Evolutionary conservation across 2,888 invertebrate species (phyloP).

Genomic region (Lycocerus yunnanus): DNA sequence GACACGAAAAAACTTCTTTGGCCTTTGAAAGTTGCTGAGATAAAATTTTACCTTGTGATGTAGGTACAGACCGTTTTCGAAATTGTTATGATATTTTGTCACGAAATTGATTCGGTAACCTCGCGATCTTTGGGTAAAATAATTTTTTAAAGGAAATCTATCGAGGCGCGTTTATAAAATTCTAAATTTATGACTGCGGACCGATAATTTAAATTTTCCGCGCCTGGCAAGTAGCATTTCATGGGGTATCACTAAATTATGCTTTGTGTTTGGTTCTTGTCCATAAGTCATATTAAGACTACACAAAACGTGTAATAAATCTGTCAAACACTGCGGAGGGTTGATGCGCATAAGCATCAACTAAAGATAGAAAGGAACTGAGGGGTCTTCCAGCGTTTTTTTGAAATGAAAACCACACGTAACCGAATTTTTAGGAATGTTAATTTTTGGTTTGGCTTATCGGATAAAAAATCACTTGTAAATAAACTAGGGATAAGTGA

Average conservation of each 20-base stretch:
- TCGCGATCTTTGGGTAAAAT: slow-evolving; percentile 31
- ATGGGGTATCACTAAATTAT: slow-evolving; percentile 33
- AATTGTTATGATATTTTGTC: slow-evolving; percentile 29
- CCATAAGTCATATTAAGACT: slow-evolving; percentile 60
- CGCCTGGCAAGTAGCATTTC: slow-evolving; percentile 28
- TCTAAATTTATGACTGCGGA: slow-evolving; percentile 27
- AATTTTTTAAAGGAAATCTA: slow-evolving; percentile 26
- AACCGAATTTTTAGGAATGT: background rate
- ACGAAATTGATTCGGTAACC: slow-evolving; percentile 39
- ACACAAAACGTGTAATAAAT: slow-evolving; percentile 58
- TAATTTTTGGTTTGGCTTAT: background rate
- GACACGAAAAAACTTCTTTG: slow-evolving; percentile 27
- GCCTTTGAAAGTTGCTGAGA: slow-evolving; percentile 2
- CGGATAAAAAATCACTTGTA: background rate
- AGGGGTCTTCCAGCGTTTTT: background rate
- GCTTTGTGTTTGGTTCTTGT: slow-evolving; percentile 51
- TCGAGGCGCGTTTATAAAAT: slow-evolving; percentile 37
- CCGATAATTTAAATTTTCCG: slow-evolving; percentile 33
- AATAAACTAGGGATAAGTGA: background rate
- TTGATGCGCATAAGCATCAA: slow-evolving; percentile 35
- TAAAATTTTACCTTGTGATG: background rate
- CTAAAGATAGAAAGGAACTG: slow-evolving; percentile 20
- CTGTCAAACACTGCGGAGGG: slow-evolving; percentile 56
- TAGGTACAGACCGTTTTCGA: slow-evolving; percentile 22
- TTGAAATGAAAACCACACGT: background rate